Conservation (phyloP, 2,888 invertebrate genomes). For the Lepidochitona cinerea region DNA sequence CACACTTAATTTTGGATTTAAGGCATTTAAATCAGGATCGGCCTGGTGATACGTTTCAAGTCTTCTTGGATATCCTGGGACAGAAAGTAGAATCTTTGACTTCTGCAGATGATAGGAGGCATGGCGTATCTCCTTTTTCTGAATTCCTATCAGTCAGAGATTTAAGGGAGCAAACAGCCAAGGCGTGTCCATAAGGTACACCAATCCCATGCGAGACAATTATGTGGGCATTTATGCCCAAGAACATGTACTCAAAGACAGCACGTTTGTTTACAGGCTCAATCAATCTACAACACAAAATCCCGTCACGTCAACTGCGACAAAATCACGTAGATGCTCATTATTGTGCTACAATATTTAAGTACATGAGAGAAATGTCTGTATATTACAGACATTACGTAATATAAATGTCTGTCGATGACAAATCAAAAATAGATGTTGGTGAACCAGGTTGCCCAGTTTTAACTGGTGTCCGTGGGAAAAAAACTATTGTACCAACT, state of each 20-base stretch:
- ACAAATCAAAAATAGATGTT: conserved; percentile 30
- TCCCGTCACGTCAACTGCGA: conserved; percentile 26
- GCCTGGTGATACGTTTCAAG: conserved; percentile 21
- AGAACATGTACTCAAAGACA: conserved; percentile 22
- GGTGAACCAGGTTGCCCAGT: conserved; percentile 23
- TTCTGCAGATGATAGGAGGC: conserved; percentile 30
- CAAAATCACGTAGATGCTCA: conserved; percentile 24
- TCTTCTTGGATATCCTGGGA: conserved; percentile 19
- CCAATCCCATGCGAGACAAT: conserved; percentile 32
- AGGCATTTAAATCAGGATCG: conserved; percentile 28
- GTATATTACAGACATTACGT: conserved; percentile 9
- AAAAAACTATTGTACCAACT: conserved; percentile 19
- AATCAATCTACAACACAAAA: conserved; percentile 28
- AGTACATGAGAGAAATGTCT: conserved; percentile 26
- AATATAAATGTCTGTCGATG: conserved; percentile 24
- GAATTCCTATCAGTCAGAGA: not conserved
- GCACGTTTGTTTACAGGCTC: conserved; percentile 26
- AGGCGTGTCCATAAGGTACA: conserved; percentile 27
- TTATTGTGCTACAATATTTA: conserved; percentile 27
- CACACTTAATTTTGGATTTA: conserved; percentile 5
- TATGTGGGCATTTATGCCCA: conserved; percentile 29
- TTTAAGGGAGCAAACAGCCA: conserved; percentile 8
- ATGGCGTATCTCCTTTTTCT: conserved; percentile 18
- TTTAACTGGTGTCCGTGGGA: conserved; percentile 29
- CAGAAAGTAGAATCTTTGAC: conserved; percentile 17